These are phyloP conservation scores for Chalcis sispes DNA, from an alignment of 2,888 invertebrate species.

Conservation along the genomic window DNA sequence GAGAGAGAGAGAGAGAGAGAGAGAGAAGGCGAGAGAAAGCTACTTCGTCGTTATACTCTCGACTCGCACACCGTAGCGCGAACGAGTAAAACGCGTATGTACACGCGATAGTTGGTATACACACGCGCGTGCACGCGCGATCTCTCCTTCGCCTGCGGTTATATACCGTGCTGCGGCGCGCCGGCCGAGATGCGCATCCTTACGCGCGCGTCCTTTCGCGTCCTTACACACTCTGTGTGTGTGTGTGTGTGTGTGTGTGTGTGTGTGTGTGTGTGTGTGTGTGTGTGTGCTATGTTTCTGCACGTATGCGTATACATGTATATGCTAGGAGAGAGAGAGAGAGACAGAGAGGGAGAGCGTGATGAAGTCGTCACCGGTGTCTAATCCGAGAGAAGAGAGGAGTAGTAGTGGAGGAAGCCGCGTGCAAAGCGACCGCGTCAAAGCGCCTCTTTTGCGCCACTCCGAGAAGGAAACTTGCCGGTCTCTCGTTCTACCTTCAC, in stretches of 20 bases:
- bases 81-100: too few species aligned
- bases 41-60: too few species aligned
- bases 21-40: background rate
- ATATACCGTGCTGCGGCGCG: slow-evolving; percentile 3
- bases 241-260: too few species aligned
- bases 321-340: too few species aligned
- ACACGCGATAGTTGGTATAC: background rate
- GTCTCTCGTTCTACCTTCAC: background rate
- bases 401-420: background rate
- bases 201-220: slow-evolving; percentile 66
- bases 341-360: too few species aligned
- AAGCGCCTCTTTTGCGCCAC: slow-evolving; percentile 33
- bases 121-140: background rate
- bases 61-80: too few species aligned
- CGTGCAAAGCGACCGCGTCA: slow-evolving; percentile 55
- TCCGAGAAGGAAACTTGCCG: slow-evolving; percentile 23
- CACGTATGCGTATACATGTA: too few species aligned
- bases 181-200: slow-evolving; percentile 63
- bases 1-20: slow-evolving; percentile 5
- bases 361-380: too few species aligned
- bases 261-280: too few species aligned
- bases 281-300: too few species aligned
- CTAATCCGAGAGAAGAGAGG: too few species aligned
- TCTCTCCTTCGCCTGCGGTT: slow-evolving; percentile 71
- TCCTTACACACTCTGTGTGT: slow-evolving; percentile 59